Evolutionary conservation across 2,888 invertebrate species (phyloP), one percentile per base, ranked within the genome.

Genomic region (Biston betularia): DNA sequence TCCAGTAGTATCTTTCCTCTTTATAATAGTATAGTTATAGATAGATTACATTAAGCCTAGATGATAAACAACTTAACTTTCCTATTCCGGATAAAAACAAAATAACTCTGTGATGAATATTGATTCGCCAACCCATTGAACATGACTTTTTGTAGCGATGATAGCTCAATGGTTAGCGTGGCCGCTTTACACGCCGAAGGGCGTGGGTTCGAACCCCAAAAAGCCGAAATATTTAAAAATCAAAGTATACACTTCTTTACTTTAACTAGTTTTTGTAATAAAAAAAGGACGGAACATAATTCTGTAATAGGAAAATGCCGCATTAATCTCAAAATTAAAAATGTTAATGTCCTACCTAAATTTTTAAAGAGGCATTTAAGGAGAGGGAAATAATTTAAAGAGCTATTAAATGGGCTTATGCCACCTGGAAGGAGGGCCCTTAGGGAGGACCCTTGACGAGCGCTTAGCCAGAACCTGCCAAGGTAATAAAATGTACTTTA

Each of bases 361-460:
- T 73, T 65, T 64, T 70, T 70, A 60, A 70, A 66, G 48, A 44
- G 67, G 68, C 42, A 65, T 73, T 71, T 52, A 56, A 34, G 64
- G 35, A 8, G 60, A 49, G 63, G 60, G 64, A 68, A 65, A 58
- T 66, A 62, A 68, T 63, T 73, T 69, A 70, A 58, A 57, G 67
- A 57, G 69, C 69, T 67, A 68, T 71, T 68, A 65, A 55, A 56
- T 24, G 24, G 56, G 59, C 65, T 73, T 69, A 69, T 54, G 10
- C 11, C 57, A 66, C 52, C 71, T 68, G 61, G 52, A 45, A 48
- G 50, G 52, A 59, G 40, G 35, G 44, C 50, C 57, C 61, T 61
- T 1, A 24, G 33, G 56, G 42, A 64, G 49, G 14, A 42, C 38
- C 42, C 49, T 55, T 35, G 24, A 42, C 15, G 38, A 15, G 42